Percentiles rank a stretch among this genome's conserved stretches.
These are phyloP conservation scores for Nannoperca australis DNA, from an alignment of 2,797 vertebrate species.

Conservation along the genomic window DNA sequence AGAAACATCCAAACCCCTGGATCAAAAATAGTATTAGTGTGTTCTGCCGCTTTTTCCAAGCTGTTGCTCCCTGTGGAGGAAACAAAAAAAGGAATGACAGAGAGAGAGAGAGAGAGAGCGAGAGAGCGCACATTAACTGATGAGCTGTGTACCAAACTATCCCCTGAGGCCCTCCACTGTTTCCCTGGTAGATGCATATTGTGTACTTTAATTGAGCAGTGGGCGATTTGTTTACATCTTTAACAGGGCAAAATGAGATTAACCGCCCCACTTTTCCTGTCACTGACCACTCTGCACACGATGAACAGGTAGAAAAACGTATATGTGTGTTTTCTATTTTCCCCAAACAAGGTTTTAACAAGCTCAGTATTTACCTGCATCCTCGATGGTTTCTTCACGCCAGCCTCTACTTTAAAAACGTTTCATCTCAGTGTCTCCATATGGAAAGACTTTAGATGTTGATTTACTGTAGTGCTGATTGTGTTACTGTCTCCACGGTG, in stretches of 20 bases:
- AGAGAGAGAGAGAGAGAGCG: background rate
- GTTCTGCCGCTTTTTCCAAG: constrained; percentile 16
- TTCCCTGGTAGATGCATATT: constrained; percentile 9
- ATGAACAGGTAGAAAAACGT: constrained; percentile 8
- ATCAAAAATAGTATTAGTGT: background rate
- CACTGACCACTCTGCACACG: background rate
- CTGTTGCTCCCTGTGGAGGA: constrained; percentile 22
- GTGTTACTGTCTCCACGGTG: constrained; percentile 64
- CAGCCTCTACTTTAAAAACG: background rate
- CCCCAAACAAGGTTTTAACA: background rate
- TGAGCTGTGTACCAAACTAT: constrained; percentile 19
- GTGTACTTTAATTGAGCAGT: constrained; percentile 30
- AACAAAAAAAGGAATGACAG: constrained; percentile 8
- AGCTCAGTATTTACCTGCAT: constrained; percentile 4
- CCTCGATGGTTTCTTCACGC: background rate
- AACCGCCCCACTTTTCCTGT: constrained; percentile 2
- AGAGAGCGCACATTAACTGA: constrained; percentile 5
- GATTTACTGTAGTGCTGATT: constrained; percentile 48
- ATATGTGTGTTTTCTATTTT: background rate
- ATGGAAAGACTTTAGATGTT: constrained; percentile 47
- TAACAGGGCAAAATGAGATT: constrained; percentile 39
- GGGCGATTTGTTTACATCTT: constrained; percentile 51
- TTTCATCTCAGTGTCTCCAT: constrained; percentile 36
- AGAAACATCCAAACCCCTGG: background rate
- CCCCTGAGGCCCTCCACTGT: background rate